Conservation (phyloP, 2,797 vertebrate genomes). For the Crypturellus tataupa region DNA sequence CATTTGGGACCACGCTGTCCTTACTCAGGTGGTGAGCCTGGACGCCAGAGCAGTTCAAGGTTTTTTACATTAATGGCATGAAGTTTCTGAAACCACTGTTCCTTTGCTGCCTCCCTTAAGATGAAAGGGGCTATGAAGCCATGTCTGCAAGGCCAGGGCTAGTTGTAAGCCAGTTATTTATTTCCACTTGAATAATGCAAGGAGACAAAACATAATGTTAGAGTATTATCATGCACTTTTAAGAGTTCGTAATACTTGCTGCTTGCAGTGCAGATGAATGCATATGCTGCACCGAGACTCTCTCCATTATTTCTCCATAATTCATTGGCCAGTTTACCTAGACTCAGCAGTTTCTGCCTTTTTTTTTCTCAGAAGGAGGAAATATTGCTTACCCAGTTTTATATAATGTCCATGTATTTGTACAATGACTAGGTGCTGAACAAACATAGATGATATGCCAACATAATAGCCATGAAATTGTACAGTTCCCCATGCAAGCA, state of each 20-base stretch:
- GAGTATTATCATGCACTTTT: neutral
- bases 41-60: neutral
- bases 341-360: neutral
- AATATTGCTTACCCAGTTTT: neutral
- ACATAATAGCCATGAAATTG: neutral
- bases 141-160: neutral
- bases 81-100: neutral
- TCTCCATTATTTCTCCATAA: neutral
- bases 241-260: neutral
- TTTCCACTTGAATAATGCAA: neutral
- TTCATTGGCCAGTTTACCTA: neutral
- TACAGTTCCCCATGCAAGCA: neutral
- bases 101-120: neutral
- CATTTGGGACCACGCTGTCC: neutral
- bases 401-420: neutral
- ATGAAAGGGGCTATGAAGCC: neutral
- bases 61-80: neutral
- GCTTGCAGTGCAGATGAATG: neutral
- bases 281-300: neutral
- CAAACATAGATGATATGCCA: neutral
- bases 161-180: neutral
- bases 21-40: neutral
- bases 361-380: neutral
- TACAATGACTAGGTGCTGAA: neutral
- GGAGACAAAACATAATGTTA: neutral